These are phyloP conservation scores for Venustoraphidia nigricollis DNA, from an alignment of 2,888 invertebrate species.

Conservation along the genomic window DNA sequence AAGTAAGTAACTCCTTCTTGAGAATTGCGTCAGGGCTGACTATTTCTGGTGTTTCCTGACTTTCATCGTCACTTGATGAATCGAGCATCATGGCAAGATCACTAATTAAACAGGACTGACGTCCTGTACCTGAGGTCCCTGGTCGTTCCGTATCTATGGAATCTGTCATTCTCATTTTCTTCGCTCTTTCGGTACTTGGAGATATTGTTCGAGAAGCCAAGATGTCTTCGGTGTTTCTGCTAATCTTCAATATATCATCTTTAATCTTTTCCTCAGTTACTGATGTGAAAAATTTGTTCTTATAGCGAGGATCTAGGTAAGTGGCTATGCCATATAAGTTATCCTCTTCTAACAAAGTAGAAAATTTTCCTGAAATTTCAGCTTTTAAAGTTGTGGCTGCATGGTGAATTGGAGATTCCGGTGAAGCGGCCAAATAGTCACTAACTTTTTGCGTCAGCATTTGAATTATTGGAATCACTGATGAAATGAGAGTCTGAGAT, in stretches of 20 bases:
- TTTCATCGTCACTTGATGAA: no score
- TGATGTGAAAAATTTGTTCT: conserved; percentile 14
- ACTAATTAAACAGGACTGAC: no score
- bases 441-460: background rate
- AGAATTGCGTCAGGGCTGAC: no score
- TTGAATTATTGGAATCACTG: no score
- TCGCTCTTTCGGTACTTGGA: no score
- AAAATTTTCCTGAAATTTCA: conserved; percentile 14
- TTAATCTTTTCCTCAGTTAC: conserved; percentile 15
- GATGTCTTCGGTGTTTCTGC: conserved; percentile 9
- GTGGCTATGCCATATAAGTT: conserved; percentile 15
- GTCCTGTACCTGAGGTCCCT: no score
- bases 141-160: no score
- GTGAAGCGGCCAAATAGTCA: conserved; percentile 14
- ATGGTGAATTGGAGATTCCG: conserved; percentile 12
- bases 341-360: conserved; percentile 13
- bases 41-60: no score
- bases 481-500: background rate
- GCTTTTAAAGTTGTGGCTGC: conserved; percentile 12
- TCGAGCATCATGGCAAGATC: no score
- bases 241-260: conserved; percentile 10
- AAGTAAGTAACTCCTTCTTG: no score
- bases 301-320: conserved; percentile 17
- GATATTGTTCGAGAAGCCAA: no score
- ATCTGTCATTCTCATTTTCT: no score